A percentile compares a stretch with the other conserved stretches of the same genome.
Evolutionary conservation across 2,113 vertebrate genomes (phyloP).

Genomic region (Alosa alosa): DNA sequence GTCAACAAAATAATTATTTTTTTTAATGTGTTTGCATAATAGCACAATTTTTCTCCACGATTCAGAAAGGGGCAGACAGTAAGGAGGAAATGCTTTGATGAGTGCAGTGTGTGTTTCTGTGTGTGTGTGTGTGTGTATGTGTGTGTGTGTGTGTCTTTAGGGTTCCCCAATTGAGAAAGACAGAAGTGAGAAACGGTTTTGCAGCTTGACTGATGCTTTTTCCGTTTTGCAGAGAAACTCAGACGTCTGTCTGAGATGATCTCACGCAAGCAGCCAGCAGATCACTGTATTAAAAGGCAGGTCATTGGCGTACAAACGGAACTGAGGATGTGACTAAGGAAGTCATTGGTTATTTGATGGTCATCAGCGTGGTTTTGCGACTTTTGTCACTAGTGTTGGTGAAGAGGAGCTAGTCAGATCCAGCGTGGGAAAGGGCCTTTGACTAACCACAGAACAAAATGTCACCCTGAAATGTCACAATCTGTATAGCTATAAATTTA

Average conservation of each 20-base stretch:
- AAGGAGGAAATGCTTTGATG: background rate
- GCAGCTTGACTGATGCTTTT: constrained; percentile 67
- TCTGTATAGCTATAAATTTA: background rate
- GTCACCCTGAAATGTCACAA: background rate
- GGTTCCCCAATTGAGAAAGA: constrained; percentile 68
- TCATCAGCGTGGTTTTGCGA: constrained; percentile 69
- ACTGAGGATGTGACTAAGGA: constrained; percentile 77
- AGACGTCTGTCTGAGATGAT: constrained; percentile 67
- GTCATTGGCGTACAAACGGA: constrained; percentile 73
- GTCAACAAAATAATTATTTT: constrained; percentile 32
- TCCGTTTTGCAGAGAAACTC: constrained; percentile 67
- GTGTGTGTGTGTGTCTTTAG: constrained; percentile 52
- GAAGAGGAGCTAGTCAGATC: constrained; percentile 41
- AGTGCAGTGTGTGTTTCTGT: constrained; percentile 5
- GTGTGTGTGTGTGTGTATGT: constrained; percentile 16
- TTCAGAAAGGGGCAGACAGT: background rate
- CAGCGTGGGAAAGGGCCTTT: constrained; percentile 66
- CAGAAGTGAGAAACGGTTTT: constrained; percentile 82
- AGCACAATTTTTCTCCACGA: background rate
- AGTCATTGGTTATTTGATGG: constrained; percentile 80
- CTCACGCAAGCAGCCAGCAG: constrained; percentile 73
- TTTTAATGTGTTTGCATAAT: background rate
- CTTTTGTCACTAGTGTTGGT: constrained; percentile 57
- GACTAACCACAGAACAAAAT: background rate
- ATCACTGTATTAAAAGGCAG: constrained; percentile 63